Base-by-base conservation (phyloP, 2,113 vertebrate genomes). In the Speoplatyrhinus poulsoni region DNA sequence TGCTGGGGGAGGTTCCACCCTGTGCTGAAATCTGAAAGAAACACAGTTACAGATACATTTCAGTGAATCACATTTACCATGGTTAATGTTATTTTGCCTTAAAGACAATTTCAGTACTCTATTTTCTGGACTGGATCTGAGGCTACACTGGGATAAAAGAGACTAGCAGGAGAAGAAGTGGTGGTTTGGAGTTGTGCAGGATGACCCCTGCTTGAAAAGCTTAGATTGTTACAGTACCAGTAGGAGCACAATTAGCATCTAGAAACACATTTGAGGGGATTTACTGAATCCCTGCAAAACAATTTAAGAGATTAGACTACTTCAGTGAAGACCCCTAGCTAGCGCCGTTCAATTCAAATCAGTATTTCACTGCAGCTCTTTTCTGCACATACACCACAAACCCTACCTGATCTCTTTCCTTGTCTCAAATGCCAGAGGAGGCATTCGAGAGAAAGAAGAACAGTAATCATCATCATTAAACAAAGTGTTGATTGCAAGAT, bases 1-100 rank as follows among this genome's bases (percentile, higher is more conserved):
- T 97, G 0, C 90, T 89, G 0, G 95, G 96, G 0, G 97, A 98
- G 72, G 91, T 90, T 62, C 61, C 90, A 26, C 87, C 94, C 0
- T 90, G 82, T 0, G 90, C 75, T 0, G 81, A 83, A 2, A 90
- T 82, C 96, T 98, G 87, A 10, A 83, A 69, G 76, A 46, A 63
- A 62, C 64, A 78, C 66, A 82, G 49, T 69, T 3, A 69, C 56
- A 75, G 33, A 60, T 13, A 41, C 36, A 41, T 41, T 41, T 41
- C 36, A 26, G 49, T n/a, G 8, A 64, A 26, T 61, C 41, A 56
- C 63, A 17, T 26, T 41, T 32, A 17, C 60, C 6, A 61, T n/a
- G 60, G n/a, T 56, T 59, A 71, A 79, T 49, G n/a, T 19, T 19
- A 15, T 66, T 9, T 68, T 70, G 68, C 70, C 46, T 19, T 0